phyloP scores from a whole-genome alignment of 2,888 invertebrate species.

The Athrips mouffetella region DNA sequence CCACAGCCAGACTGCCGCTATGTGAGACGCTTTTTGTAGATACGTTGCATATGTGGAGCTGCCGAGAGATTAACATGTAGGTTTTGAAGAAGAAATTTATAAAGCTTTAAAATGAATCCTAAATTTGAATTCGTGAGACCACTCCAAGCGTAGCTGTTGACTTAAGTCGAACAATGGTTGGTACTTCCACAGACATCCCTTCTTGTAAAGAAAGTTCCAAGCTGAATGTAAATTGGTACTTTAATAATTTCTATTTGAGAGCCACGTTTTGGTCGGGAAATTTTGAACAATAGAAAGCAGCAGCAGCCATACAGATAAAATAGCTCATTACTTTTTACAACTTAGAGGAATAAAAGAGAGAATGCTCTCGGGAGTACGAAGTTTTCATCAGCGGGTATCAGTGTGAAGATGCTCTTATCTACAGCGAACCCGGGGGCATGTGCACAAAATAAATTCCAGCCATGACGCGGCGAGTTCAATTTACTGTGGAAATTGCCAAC shows the following conservation, averaged over 20 bases:
- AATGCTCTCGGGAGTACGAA: slow-evolving; percentile 44
- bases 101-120: too few relatives aligned
- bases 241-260: slow-evolving; percentile 13
- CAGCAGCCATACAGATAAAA: slow-evolving; percentile 51
- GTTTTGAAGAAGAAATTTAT: too few relatives aligned
- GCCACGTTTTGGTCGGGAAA: slow-evolving; percentile 33
- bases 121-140: neutral
- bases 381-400: slow-evolving; percentile 51
- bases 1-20: too few relatives aligned
- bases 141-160: neutral
- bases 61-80: too few relatives aligned
- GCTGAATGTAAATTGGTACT: slow-evolving; percentile 13
- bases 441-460: slow-evolving; percentile 58
- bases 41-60: too few relatives aligned
- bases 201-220: slow-evolving; percentile 4
- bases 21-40: too few relatives aligned
- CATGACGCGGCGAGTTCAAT: slow-evolving; percentile 58
- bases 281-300: slow-evolving; percentile 47
- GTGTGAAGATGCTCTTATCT: slow-evolving; percentile 48
- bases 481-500: slow-evolving; percentile 61
- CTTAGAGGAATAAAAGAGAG: slow-evolving; percentile 57
- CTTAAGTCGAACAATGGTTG: slow-evolving; percentile 3
- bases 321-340: slow-evolving; percentile 67
- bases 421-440: slow-evolving; percentile 47
- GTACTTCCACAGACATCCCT: neutral